phyloP scores from a whole-genome alignment of 2,797 vertebrate genomes.

The Todus mexicanus region DNA sequence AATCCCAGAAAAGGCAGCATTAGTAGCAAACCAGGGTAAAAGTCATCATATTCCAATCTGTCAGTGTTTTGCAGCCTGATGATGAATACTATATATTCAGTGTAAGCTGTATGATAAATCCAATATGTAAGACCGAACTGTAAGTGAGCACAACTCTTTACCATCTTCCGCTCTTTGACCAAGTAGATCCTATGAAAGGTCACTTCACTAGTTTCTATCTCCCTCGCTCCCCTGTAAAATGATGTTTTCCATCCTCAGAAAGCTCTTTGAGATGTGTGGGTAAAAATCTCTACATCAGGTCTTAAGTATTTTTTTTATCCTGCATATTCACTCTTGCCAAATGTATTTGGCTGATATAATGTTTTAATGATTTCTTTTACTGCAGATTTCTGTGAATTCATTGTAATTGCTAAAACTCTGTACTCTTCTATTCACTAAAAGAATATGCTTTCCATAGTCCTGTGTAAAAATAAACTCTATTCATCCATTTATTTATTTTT shows the following conservation, averaged over 20 bases:
- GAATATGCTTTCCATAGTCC: background rate
- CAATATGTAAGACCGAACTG: background rate
- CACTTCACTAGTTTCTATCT: background rate
- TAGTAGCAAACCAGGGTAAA: background rate
- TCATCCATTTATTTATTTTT: background rate
- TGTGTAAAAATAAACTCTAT: constrained; percentile 34
- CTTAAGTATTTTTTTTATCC: background rate
- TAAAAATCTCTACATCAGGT: background rate
- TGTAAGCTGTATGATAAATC: background rate
- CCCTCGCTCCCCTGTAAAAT: background rate
- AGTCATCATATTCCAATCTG: background rate
- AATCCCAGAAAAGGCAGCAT: background rate
- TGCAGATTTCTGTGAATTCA: constrained; percentile 26
- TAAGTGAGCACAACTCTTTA: background rate
- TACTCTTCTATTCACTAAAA: background rate
- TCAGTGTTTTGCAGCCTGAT: background rate
- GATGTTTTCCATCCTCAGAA: background rate
- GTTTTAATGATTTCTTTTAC: constrained; percentile 34
- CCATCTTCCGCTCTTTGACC: background rate
- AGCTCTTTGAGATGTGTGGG: background rate
- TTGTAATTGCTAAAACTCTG: constrained; percentile 20
- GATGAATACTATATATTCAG: background rate
- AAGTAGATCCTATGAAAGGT: background rate
- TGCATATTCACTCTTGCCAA: background rate
- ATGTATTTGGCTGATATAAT: background rate